A percentile compares a stretch with the other conserved stretches of the same genome.
These are phyloP conservation scores for Aphelinus atriplicis DNA, from an alignment of 1,140 invertebrate genomes.

Conservation along the genomic window DNA sequence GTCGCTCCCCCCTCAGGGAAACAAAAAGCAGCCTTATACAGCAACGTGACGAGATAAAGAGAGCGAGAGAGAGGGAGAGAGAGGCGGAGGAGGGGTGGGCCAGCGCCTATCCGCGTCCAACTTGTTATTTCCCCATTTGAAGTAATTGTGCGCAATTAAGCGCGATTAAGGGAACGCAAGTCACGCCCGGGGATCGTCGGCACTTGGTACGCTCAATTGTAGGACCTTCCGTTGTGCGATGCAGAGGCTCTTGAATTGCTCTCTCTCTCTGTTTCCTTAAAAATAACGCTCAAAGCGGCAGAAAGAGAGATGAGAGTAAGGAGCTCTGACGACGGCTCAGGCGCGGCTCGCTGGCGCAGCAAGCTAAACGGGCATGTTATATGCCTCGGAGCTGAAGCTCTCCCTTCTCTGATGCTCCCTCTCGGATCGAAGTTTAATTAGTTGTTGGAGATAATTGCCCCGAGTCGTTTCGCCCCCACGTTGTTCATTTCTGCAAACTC, in stretches of 20 bases:
- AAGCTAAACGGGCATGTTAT: too few species aligned
- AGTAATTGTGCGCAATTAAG: conserved; percentile 54
- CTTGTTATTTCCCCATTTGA: conserved; percentile 55
- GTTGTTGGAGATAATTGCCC: too few species aligned
- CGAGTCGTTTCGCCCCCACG: too few species aligned
- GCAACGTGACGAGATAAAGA: not conserved
- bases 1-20: conserved; percentile 26
- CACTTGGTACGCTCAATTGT: conserved; percentile 47
- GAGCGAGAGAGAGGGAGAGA: conserved; percentile 11
- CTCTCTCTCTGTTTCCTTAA: conserved; percentile 29
- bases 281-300: not conserved
- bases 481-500: too few species aligned
- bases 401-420: too few species aligned
- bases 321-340: not conserved
- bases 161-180: conserved; percentile 51
- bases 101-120: conserved; percentile 40
- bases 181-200: conserved; percentile 44
- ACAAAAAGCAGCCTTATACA: not conserved
- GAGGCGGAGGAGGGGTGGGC: conserved; percentile 30
- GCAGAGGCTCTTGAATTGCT: conserved; percentile 12
- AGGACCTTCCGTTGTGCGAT: conserved; percentile 44
- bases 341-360: too few species aligned
- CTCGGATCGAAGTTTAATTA: too few species aligned
- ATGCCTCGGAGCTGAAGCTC: too few species aligned
- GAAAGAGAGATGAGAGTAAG: conserved; percentile 18